Base-by-base conservation (phyloP, 2,113 vertebrate genomes). In the Rhipidura dahli region DNA sequence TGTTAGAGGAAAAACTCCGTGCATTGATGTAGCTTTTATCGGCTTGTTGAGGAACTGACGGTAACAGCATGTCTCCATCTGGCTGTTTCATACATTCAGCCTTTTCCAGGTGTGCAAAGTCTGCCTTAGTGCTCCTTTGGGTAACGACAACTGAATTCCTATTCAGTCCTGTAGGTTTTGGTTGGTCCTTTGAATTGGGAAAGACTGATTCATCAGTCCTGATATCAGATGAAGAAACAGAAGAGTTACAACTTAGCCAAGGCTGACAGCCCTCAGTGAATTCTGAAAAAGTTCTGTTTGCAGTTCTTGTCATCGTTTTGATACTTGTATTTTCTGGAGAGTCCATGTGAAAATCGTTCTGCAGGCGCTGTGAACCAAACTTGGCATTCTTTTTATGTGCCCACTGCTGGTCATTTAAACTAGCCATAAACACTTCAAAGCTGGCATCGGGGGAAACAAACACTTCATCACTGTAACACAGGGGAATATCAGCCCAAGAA, bases 401-500 rank as follows among this genome's bases (percentile, higher is more conserved):
- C 94, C 89, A 82, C 33, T 94, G 82, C 28, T 42, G 61, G 42
- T 89, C 79, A 69, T 90, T 91, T 90, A 94, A 86, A 90, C 96
- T 96, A 63, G 77, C 35, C 81, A 95, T 97, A 44, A 93, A 91
- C 15, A 73, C 77, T 73, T 98, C 97, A 90, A 95, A 97, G 83
- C 89, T 95, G 87, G 77, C 76, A 69, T 97, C 90, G 51, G 96
- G 93, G 64, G 95, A 95, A 96, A 76, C 7, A 68, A 97, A 97
- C 1, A 20, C 40, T 51, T 97, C 88, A 60, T 97, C 96, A 40
- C 37, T 93, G 90, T 85, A 93, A 54, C 82, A 87, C n/a, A 80
- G 97, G 68, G 91, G 68, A 93, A 89, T 87, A 87, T 97, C 94
- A 87, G 93, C 71, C 93, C 95, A 96, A 37, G 89, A 96, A 95